Evolutionary conservation across 2,888 invertebrate genomes (phyloP), one percentile per base, ranked within the genome.

Genomic region (Ganaspis brasiliensis): DNA sequence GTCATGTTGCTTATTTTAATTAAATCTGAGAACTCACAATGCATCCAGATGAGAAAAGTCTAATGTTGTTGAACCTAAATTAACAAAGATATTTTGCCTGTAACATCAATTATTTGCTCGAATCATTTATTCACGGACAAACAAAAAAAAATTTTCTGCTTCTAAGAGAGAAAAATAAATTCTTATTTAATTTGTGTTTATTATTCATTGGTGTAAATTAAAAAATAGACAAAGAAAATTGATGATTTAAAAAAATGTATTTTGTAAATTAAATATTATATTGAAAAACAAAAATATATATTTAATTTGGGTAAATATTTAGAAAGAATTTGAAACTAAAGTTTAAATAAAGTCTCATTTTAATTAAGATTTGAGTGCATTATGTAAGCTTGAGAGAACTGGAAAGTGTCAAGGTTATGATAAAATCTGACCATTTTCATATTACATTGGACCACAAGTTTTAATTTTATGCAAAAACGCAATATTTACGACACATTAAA

Each of bases 1-100:
- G 71, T 67, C 77, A 74, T 63, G 82, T 80, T 72, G 73, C 26
- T 83, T 81, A 81, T 85, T 84, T 82, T 80, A 85, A 86, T 85
- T 80, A 82, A 70, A 72, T 5, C 10, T 45, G 21, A 74, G 67
- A 63, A 72, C 76, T 79, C 61, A 72, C 63, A 52, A 40, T 16
- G 79, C 75, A 76, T 77, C 75, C 63, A 74, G 81, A 74, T 79
- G 73, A 70, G 70, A 77, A 56, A 49, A 52, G 40, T 40, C 40
- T 61, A 70, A 56, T 49, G 61, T 81, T 79, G 79, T 84, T 82
- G 83, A 83, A 83, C 82, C 77, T 81, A 59, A 37, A 45, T 63
- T 45, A 24, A 61, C 10, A 61, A 61, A 6, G 59, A 16, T 59
- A 8, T 35, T 59, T n/a, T 35, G 59, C 16, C 35, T 59, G 31